A percentile compares a stretch with the other conserved stretches of the same genome.
These are phyloP conservation scores for Nectonema munidae DNA, from an alignment of 2,888 invertebrate genomes.

Conservation along the genomic window DNA sequence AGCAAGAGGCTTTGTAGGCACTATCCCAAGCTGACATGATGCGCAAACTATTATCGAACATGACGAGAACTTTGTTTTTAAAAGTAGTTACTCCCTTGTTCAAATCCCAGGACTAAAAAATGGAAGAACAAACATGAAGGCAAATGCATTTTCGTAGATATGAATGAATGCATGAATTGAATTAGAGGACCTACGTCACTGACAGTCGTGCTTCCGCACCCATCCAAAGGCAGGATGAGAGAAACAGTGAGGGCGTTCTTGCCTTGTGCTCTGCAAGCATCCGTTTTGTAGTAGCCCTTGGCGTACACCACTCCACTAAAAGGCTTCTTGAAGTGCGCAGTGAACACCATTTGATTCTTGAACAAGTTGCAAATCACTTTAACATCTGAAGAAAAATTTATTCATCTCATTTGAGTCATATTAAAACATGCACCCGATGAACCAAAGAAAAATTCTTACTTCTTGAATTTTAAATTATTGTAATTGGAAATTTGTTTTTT, in stretches of 20 bases:
- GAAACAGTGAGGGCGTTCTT: neutral
- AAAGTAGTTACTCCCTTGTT: conserved; percentile 11
- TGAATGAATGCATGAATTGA: too few species aligned
- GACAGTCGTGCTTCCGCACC: conserved; percentile 7
- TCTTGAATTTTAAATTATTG: too few species aligned
- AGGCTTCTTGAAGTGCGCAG: neutral
- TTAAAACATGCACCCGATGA: too few species aligned
- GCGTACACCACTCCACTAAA: conserved; percentile 1
- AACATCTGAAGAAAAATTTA: conserved; percentile 2
- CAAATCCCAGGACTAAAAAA: conserved; percentile 9
- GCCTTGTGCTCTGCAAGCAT: neutral
- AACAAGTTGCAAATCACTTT: conserved; percentile 6
- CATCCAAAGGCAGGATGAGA: conserved; percentile 7
- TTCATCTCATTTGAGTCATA: too few species aligned
- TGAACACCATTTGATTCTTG: conserved; percentile 1
- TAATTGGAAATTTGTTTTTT: too few species aligned
- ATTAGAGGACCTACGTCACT: too few species aligned
- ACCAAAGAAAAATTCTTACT: too few species aligned
- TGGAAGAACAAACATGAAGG: too few species aligned
- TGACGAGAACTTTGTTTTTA: conserved; percentile 13
- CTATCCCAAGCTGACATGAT: conserved; percentile 14
- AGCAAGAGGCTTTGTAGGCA: conserved; percentile 13
- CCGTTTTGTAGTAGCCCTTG: conserved; percentile 9
- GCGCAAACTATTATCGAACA: conserved; percentile 10
- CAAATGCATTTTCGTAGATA: too few species aligned